Base-by-base conservation (phyloP, 2,888 invertebrate genomes). In the Scotopteryx bipunctaria region DNA sequence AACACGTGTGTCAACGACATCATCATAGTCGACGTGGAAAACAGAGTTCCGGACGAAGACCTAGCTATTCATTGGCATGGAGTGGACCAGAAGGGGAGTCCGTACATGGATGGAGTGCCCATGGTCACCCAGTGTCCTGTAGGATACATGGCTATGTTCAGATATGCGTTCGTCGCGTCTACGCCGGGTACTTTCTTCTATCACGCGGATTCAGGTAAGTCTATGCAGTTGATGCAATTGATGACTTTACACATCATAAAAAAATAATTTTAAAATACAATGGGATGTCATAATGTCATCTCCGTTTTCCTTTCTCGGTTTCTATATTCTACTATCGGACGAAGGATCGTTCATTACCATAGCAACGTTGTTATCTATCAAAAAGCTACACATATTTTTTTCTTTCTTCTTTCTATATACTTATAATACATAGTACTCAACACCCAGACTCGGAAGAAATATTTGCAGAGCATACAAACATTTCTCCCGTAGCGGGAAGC, bases 31-130 rank as follows among this genome's bases (percentile, higher is more conserved):
- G 94, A 95, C 73, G 94, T 96, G 0, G 86, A 91, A 40, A 96
- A 96, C 69, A 92, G 91, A 64, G 83, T 96, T 44, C 92, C 93
- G 0, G 93, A 93, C 16, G 93, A 94, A 68, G 93, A 93, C 40
- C 78, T 94, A 0, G 91, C 94, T 4, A 86, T 96, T 5, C 96
- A 96, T 73, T 96, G 96, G 95, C 94, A 95, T 69, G 96, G 96
- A 0, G 49, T 91, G 2, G 83, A 86, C 17, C 92, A 93, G 76
- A 80, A 90, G 65, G 92, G 92, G 17, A 92, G 94, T 1, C 94
- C 94, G 0, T 93, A 91, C 66, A 95, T 95, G 94, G 95, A 95
- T 63, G 95, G 95, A 1, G 94, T 93, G 2, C 94, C 95, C 0
- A 92, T 94, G 91, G 86, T 95, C n/a, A 94, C 95, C 0, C 95